These are phyloP conservation scores for Platorchestia sp. DNA, from an alignment of 1,140 invertebrate genomes.

Conservation along the genomic window DNA sequence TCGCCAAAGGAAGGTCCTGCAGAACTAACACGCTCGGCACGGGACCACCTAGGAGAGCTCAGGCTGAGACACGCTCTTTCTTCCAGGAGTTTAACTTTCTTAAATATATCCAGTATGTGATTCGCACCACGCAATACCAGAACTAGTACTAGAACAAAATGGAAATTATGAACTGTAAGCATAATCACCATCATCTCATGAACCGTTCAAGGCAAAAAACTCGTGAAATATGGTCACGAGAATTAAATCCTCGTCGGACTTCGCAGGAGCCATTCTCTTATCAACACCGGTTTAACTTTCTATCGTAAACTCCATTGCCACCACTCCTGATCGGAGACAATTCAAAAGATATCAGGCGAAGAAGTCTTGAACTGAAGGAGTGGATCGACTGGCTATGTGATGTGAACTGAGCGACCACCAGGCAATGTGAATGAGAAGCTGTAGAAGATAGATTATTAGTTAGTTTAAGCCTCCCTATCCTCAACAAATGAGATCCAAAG, in stretches of 20 bases:
- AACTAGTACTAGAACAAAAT: not conserved
- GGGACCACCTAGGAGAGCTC: not conserved
- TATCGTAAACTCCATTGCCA: not conserved
- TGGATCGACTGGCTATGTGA: not conserved
- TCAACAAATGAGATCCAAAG: too few species aligned
- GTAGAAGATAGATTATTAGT: not conserved
- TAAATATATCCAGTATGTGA: not conserved
- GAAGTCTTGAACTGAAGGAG: not conserved
- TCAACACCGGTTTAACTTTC: not conserved
- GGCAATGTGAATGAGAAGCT: not conserved
- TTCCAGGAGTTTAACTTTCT: not conserved
- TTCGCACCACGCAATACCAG: not conserved
- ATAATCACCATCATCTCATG: too few species aligned
- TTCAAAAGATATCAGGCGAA: not conserved
- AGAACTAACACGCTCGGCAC: not conserved
- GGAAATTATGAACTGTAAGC: not conserved
- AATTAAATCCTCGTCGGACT: not conserved
- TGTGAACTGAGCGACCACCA: not conserved
- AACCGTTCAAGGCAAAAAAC: not conserved
- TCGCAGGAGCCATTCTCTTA: not conserved
- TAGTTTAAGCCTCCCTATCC: too few species aligned
- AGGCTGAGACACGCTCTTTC: not conserved
- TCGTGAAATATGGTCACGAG: not conserved
- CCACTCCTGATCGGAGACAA: not conserved
- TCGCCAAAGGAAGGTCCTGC: not conserved